phyloP scores from a whole-genome alignment of 64 coral and sea anemone genomes.

The Montipora efflorescens region DNA sequence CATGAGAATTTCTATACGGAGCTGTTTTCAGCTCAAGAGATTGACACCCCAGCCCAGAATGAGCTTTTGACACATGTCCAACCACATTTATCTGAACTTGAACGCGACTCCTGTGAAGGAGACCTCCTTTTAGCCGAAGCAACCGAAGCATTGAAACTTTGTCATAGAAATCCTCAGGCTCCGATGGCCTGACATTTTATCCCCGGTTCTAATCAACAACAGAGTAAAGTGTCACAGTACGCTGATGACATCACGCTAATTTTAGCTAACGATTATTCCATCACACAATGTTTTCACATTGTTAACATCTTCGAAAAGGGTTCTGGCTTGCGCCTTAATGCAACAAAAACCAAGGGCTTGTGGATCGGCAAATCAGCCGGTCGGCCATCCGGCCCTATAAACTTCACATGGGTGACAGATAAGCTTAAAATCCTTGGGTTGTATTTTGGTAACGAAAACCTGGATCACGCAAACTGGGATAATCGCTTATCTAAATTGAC shows the following conservation, averaged over 20 bases:
- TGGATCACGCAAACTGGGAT: too few species aligned
- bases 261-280: slow-evolving; percentile 17
- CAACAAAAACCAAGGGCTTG: slow-evolving; percentile 43
- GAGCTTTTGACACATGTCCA: not conserved
- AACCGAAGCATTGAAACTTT: not conserved
- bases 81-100: not conserved
- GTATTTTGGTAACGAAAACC: too few species aligned
- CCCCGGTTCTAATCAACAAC: not conserved
- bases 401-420: slow-evolving; percentile 8
- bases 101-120: not conserved
- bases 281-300: not conserved
- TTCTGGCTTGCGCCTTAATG: slow-evolving; percentile 19
- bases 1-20: slow-evolving; percentile 30
- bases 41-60: not conserved
- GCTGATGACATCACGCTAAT: slow-evolving; percentile 26
- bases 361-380: slow-evolving; percentile 16
- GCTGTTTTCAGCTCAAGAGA: not conserved
- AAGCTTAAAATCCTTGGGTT: not conserved
- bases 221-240: slow-evolving; percentile 33
- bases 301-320: not conserved
- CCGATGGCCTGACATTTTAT: slow-evolving; percentile 33
- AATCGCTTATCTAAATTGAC: too few species aligned
- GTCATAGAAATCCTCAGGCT: not conserved
- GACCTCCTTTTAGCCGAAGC: not conserved
- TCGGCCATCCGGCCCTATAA: not conserved